phyloP scores from a whole-genome alignment of 2,113 vertebrate genomes.

The Amblyornis subalaris region DNA sequence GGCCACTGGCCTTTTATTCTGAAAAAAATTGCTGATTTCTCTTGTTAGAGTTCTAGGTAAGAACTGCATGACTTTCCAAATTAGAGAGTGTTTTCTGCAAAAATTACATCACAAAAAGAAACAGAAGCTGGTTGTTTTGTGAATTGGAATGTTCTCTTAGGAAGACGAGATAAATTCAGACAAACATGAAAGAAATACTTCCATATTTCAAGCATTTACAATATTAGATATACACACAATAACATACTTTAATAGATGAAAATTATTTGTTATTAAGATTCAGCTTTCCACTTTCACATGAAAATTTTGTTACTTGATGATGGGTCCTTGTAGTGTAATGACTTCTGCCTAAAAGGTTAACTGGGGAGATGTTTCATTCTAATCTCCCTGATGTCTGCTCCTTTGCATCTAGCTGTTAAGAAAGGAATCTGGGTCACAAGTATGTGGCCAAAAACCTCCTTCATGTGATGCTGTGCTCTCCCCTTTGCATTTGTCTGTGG shows the following conservation, averaged over 20 bases:
- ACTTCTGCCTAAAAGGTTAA: neutral
- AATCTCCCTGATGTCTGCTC: neutral
- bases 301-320: neutral
- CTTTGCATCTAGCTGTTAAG: slow-evolving; percentile 9
- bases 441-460: neutral
- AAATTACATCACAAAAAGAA: neutral
- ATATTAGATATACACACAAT: neutral
- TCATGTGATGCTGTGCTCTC: neutral
- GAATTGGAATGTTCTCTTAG: neutral
- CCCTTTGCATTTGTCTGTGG: neutral
- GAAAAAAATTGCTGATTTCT: neutral
- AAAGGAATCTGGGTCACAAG: neutral
- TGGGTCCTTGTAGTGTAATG: neutral
- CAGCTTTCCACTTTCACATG: neutral
- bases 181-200: neutral
- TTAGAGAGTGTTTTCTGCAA: neutral
- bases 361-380: neutral
- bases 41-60: neutral
- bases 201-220: neutral
- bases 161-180: neutral
- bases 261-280: slow-evolving; percentile 23
- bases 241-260: neutral
- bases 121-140: neutral
- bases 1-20: neutral
- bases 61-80: neutral